Base-by-base conservation (phyloP, 1,140 invertebrate genomes). In the Penaeus chinensis region DNA sequence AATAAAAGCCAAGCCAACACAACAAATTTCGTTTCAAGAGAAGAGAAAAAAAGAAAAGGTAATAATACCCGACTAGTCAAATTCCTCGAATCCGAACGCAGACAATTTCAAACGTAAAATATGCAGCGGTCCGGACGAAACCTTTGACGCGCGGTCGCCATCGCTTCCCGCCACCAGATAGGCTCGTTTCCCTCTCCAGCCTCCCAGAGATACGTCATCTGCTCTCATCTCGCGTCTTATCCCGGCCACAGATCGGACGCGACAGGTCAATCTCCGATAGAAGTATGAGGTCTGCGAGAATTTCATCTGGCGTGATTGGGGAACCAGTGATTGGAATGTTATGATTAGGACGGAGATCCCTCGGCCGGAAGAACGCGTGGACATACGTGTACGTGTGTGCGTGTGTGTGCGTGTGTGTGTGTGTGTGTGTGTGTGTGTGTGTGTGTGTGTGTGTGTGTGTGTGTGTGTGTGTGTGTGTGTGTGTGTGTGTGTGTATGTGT, bases 261-360 rank as follows among this genome's bases (percentile, higher is more conserved):
- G 84, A 85, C 84, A 85, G 84, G 84, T 85, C 84, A 85, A 85
- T 85, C 84, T 78, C 71, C 27, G 63, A 42, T 54, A 65, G 81
- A 82, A 82, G 81, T 82, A 82, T 82, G 62, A 82, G 65, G 81
- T 18, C 37, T 69, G 37, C 81, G 62, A 69, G 65, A 65, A 42
- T 65, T 69, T 69, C 81, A 69, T 82, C 81, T 69, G 81, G 63
- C 37, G 63, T 82, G 81, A 82, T 82, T 69, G 81, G 81, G 62
- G 47, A 16, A 19, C 65, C 63, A 82, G 81, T 82, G 62, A 82
- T 82, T 82, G 81, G 81, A 82, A 82, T 54, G 81, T n/a, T 82
- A 65, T 82, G 81, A 82, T 82, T 42, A 82, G 81, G 81, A 69
- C 65, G 20, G 37, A 16, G 27, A 11, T 16, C 81, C 37, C 20